Percentiles rank a stretch among this genome's conserved stretches.
Evolutionary conservation across 2,888 invertebrate genomes (phyloP).

Genomic region (Latrodectus hesperus): DNA sequence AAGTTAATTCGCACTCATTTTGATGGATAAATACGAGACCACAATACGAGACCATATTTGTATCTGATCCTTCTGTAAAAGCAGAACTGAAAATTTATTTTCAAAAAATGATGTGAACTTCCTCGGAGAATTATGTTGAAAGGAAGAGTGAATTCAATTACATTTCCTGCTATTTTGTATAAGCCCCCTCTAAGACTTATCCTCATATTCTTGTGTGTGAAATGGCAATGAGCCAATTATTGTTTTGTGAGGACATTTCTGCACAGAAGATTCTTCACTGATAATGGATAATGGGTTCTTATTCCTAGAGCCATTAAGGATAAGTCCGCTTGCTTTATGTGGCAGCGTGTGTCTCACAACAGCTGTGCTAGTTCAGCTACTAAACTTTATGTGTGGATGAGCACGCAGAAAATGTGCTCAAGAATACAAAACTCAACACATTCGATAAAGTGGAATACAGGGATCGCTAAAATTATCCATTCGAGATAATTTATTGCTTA

Average conservation of each 20-base stretch:
- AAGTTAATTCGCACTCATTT: conserved; percentile 14
- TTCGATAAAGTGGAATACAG: neutral
- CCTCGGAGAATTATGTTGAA: neutral
- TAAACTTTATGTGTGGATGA: conserved; percentile 10
- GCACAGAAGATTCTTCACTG: conserved; percentile 17
- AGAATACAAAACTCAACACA: conserved; percentile 5
- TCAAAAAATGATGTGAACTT: conserved; percentile 3
- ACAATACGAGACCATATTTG: neutral
- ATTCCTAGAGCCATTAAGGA: conserved; percentile 22
- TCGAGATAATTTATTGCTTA: neutral
- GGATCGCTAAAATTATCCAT: neutral
- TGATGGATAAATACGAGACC: neutral
- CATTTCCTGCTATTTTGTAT: conserved; percentile 15
- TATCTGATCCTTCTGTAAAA: neutral
- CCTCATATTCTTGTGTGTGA: neutral
- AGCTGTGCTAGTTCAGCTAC: neutral
- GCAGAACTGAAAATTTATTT: conserved; percentile 18
- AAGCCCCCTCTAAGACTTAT: neutral
- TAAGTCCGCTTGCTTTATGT: conserved; percentile 27
- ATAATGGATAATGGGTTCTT: conserved; percentile 39
- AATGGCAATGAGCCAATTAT: conserved; percentile 50
- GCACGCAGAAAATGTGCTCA: neutral
- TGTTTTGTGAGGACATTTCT: conserved; percentile 21
- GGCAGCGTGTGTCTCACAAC: neutral
- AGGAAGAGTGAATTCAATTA: conserved; percentile 31